Base-by-base conservation (phyloP, 1,140 invertebrate species). In the Zaprionus ghesquierei region DNA sequence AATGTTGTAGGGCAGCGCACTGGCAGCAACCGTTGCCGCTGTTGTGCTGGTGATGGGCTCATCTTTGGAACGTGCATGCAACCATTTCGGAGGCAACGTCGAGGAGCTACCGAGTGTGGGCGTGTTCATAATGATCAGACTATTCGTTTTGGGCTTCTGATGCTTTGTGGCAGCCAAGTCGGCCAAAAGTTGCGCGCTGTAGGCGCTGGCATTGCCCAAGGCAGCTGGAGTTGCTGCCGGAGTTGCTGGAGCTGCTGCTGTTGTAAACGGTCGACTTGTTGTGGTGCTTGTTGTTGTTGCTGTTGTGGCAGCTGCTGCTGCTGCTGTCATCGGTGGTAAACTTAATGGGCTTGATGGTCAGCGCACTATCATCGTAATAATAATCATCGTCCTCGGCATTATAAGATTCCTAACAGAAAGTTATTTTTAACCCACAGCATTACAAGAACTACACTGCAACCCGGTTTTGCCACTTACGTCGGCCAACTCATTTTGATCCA, bases 401-500 rank as follows among this genome's bases (percentile, higher is more conserved):
- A 65, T 77, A 82, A n/a, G 78, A 68, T 46, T 89, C 79, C 90
- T 91, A 87, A 77, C 69, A 59, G n/a, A 59, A 56, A 61, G 73
- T 64, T 84, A 84, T 89, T 87, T 90, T 79, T 87, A 82, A 73
- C 44, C 20, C 41, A 6, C 18, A n/a, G n/a, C n/a, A n/a, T n/a
- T n/a, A n/a, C n/a, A n/a, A n/a, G n/a, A n/a, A n/a, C n/a, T n/a
- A n/a, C n/a, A 5, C 41, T 54, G 31, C 23, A 81, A 84, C 81
- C 78, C 56, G 77, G 77, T 87, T 86, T 75, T 54, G 15, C 38
- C 25, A 92, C 93, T 93, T 71, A 94, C 93, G 90, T 93, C 93
- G 18, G 92, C 92, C 56, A 94, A 80, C 18, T 93, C 93, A 59
- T 94, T 93, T 59, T 94, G 92, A 18, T 95, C 75, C 33, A 96